phyloP scores from a whole-genome alignment of 2,888 invertebrate species.

The Drosophila putrida region DNA sequence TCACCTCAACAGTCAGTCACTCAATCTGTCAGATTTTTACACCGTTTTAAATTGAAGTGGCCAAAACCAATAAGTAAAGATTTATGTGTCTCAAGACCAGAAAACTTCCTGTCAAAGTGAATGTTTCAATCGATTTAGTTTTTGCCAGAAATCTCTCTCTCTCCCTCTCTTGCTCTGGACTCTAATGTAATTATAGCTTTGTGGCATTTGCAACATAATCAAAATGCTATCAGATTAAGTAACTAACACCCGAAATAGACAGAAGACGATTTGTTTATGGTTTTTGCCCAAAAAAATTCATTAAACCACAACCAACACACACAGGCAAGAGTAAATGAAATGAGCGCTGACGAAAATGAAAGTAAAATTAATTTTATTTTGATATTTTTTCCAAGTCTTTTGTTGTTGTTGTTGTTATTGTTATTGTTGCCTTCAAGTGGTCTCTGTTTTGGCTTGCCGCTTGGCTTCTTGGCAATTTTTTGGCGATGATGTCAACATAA shows the following conservation, averaged over 20 bases:
- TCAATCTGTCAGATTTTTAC: conserved; percentile 34
- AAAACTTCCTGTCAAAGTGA: conserved; percentile 33
- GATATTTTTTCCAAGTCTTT: conserved; percentile 40
- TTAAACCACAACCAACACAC: conserved; percentile 39
- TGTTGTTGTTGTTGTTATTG: conserved; percentile 17
- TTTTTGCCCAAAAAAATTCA: conserved; percentile 36
- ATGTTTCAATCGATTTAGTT: conserved; percentile 10
- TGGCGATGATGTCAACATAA: conserved; percentile 81
- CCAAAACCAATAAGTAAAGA: not conserved
- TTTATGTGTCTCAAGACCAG: not conserved
- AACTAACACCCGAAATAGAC: conserved; percentile 43
- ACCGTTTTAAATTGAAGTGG: conserved; percentile 25
- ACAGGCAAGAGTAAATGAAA: conserved; percentile 36
- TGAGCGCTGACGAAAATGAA: conserved; percentile 71
- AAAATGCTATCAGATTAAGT: conserved; percentile 60
- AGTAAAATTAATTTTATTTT: conserved; percentile 76
- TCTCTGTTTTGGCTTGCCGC: conserved; percentile 37
- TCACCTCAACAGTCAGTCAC: conserved; percentile 38
- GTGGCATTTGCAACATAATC: conserved; percentile 35
- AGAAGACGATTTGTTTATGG: conserved; percentile 32
- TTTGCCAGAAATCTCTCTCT: conserved; percentile 4
- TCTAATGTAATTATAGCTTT: conserved; percentile 19
- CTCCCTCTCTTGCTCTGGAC: not conserved
- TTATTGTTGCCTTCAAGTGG: conserved; percentile 49
- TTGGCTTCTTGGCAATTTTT: conserved; percentile 74